phyloP scores from a whole-genome alignment of 2,113 vertebrate species.

The Prionailurus viverrinus region DNA sequence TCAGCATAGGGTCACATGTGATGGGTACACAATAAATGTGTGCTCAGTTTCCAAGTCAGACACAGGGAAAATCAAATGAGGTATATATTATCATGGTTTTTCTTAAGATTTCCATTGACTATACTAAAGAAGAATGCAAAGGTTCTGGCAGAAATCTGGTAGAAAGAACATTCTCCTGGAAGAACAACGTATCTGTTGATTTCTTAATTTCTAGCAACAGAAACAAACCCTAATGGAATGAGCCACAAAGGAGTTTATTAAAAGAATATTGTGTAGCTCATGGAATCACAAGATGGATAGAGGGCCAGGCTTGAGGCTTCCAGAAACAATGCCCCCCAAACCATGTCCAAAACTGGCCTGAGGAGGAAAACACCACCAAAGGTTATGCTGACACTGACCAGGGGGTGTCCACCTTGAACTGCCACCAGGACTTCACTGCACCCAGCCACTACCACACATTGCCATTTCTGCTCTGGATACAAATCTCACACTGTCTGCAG shows the following conservation, averaged over 20 bases:
- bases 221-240: background rate
- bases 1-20: background rate
- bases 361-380: background rate
- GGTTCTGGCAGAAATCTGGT: background rate
- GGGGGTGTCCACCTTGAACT: background rate
- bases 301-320: background rate
- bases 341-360: background rate
- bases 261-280: background rate
- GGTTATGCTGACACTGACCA: background rate
- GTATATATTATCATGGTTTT: background rate
- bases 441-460: background rate
- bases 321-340: background rate
- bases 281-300: background rate
- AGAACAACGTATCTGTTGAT: background rate
- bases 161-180: constrained; percentile 9
- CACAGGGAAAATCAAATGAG: background rate
- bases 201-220: constrained; percentile 29
- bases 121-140: background rate
- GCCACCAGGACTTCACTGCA: background rate
- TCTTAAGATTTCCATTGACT: constrained; percentile 15
- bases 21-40: background rate
- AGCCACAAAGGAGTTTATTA: background rate
- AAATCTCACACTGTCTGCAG: background rate
- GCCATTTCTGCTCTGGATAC: background rate
- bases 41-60: background rate